A percentile compares a stretch with the other conserved stretches of the same genome.
phyloP scores from a whole-genome alignment of 2,797 vertebrate species.

The Sebastes iracundus region DNA sequence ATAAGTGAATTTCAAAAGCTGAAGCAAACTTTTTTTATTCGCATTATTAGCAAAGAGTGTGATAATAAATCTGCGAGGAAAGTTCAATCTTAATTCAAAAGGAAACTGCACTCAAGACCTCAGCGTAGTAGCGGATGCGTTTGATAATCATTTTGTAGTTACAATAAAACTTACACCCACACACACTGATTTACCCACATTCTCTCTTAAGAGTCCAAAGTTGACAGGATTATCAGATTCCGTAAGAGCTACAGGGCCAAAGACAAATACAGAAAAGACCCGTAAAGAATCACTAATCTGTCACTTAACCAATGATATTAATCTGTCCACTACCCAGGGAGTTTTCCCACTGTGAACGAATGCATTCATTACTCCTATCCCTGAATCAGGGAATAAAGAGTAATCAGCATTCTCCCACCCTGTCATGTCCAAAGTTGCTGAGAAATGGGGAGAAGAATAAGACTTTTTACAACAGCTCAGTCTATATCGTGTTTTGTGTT shows the following conservation, averaged over 20 bases:
- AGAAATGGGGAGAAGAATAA: neutral
- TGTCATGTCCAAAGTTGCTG: neutral
- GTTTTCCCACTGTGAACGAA: neutral
- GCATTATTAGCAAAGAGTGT: neutral
- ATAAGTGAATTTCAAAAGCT: neutral
- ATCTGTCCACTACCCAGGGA: neutral
- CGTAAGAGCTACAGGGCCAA: neutral
- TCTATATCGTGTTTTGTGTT: neutral
- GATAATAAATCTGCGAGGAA: neutral
- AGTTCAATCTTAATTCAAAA: neutral
- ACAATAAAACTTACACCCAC: neutral
- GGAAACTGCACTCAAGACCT: neutral
- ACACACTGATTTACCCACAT: neutral
- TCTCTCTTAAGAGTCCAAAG: neutral
- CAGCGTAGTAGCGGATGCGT: neutral
- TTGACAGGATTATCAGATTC: slow-evolving; percentile 20
- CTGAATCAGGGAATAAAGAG: neutral
- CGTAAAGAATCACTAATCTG: slow-evolving; percentile 27
- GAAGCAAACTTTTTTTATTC: neutral
- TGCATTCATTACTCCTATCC: neutral
- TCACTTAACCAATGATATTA: slow-evolving; percentile 11
- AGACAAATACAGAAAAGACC: neutral
- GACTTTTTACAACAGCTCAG: neutral
- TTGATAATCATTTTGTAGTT: neutral
- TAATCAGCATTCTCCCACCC: neutral